Base-by-base conservation (phyloP, 2,113 vertebrate genomes). In the Pionites leucogaster region DNA sequence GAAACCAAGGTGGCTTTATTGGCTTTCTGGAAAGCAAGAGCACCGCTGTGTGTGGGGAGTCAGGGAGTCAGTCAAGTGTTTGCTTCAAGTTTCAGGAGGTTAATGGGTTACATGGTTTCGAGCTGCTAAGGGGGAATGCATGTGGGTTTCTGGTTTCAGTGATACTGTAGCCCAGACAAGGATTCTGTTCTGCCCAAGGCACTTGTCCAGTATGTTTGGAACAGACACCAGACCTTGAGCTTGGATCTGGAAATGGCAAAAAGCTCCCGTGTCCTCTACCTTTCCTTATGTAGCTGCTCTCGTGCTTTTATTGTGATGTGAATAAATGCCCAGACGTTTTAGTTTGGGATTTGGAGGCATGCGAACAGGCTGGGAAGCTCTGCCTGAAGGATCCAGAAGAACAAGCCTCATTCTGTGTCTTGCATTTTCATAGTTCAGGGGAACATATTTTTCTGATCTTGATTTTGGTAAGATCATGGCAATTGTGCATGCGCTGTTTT, bases 111-210 rank as follows among this genome's bases (percentile, higher is more conserved):
- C 33, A 11, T 62, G 57, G 41, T 78, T 93, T 44, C 35, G 41
- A 82, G 80, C 31, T 60, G 42, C n/a, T 71, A 22, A 80, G 55
- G 11, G 35, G 35, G 33, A 53, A 18, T 29, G 3, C 28, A 2
- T 90, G 68, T 91, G 72, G 39, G 35, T 86, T 86, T 70, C 33
- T 93, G 88, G n/a, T 88, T 94, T 92, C 63, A 52, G 33, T 60
- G 86, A 33, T 65, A 9, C 23, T 82, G 55, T 41, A 84, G 2
- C 35, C 1, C 1, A 39, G 33, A 29, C 50, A 25, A 65, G 23
- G 57, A 6, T 59, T 67, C 41, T 68, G 19, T 46, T 47, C 49
- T 71, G 23, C 35, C 33, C 4, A 33, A n/a, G 44, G 60, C 25
- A 3, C 81, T 88, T 95, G 31, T 53, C 55, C 46, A 6, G 1